phyloP scores from a whole-genome alignment of 2,888 invertebrate species.

The Erynnis tages region DNA sequence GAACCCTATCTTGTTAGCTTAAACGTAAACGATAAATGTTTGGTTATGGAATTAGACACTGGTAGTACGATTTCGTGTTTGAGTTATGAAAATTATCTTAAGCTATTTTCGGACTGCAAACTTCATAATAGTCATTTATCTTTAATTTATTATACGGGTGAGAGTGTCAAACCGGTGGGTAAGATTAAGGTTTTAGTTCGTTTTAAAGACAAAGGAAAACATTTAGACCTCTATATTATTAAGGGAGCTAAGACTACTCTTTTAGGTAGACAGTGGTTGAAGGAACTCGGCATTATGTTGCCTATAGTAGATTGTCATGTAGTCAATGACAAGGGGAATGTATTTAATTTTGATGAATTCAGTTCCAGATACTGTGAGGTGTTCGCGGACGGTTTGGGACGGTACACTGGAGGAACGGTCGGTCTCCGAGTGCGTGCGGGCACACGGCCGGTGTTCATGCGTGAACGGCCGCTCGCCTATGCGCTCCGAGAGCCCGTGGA shows the following conservation, averaged over 20 bases:
- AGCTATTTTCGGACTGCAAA: constrained; percentile 16
- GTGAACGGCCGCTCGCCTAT: constrained; percentile 31
- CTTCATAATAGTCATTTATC: constrained; percentile 26
- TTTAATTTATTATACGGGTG: constrained; percentile 1
- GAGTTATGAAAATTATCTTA: constrained; percentile 1
- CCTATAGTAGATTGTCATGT: background rate
- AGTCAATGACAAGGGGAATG: too few relatives aligned
- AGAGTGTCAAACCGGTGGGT: constrained; percentile 27
- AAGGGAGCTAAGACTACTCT: background rate
- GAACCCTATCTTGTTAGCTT: background rate
- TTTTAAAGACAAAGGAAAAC: background rate
- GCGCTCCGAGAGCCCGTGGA: constrained; percentile 35
- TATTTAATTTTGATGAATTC: background rate
- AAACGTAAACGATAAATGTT: background rate
- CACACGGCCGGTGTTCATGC: constrained; percentile 7
- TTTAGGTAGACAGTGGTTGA: constrained; percentile 31
- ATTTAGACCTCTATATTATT: background rate
- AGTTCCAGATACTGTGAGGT: constrained; percentile 36
- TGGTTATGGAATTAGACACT: background rate
- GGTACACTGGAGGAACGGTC: constrained; percentile 8
- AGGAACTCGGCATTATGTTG: constrained; percentile 23
- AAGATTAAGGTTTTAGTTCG: background rate
- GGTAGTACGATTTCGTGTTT: background rate
- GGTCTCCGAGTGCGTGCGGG: background rate
- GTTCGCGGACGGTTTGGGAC: constrained; percentile 36